Base-by-base conservation (phyloP, 2,113 vertebrate species). In the Pyxicephalus adspersus region DNA sequence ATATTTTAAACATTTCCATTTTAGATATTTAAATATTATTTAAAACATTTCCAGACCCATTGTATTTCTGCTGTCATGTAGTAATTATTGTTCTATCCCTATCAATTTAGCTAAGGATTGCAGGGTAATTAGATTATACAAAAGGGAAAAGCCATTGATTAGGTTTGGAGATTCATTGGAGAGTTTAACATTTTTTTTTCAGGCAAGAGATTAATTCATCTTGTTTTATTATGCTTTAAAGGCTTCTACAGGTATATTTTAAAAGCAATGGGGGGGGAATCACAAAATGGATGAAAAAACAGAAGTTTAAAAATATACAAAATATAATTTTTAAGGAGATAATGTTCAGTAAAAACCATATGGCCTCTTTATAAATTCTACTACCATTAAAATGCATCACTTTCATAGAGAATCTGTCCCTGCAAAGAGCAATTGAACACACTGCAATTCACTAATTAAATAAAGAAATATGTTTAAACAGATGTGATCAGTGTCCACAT, bases 141-240 rank as follows among this genome's bases (percentile, higher is more conserved):
- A 74, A 60, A 60, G 71, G 71, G 54, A 60, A 54, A 74, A 58
- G 17, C n/a, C 71, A 74, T 74, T 74, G 71, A 74, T 74, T 74
- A 74, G 54, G 58, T 74, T 58, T 74, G 38, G 18, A 7, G 54
- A 60, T 34, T 23, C 71, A 3, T 23, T 74, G 20, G 54, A 55
- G 71, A 74, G 26, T 38, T 60, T 60, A 38, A 25, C 8, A 13
- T 58, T 58, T 31, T n/a, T n/a, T n/a, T n/a, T 29, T 73, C 28
- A 22, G 29, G 28, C 28, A 74, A 74, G 28, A 58, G 28, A 34
- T 38, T 54, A 19, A 13, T 58, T 58, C 57, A 57, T 38, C 58
- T 20, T 38, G 54, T 31, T 23, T 5, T 7, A 20, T 17, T 38
- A 22, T 19, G 55, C 22, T 34, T 58, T 38, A 60, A 28, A 58